Conservation (phyloP, 2,113 vertebrate species). For the Isichthys henryi region DNA sequence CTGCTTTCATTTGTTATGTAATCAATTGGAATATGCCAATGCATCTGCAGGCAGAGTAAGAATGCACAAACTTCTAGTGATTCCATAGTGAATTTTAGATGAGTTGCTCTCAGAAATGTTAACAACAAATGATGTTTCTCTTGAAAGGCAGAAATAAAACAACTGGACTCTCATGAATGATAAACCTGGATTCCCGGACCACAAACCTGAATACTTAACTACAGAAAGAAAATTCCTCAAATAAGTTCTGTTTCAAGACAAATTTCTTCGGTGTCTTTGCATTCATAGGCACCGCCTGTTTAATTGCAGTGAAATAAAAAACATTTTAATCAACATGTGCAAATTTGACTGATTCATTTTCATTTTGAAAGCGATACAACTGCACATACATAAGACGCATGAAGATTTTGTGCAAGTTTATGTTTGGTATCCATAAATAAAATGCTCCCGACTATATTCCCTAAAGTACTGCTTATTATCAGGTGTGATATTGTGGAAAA, state of each 20-base stretch:
- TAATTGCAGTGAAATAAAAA: background rate
- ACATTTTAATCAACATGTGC: background rate
- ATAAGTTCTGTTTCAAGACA: background rate
- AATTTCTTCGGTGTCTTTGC: background rate
- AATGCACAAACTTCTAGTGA: background rate
- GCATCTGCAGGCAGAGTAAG: background rate
- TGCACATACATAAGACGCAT: background rate
- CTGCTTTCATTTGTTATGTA: background rate
- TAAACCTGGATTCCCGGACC: background rate
- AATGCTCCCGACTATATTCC: background rate
- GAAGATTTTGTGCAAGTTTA: background rate
- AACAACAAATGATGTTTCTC: conserved; percentile 32
- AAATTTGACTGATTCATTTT: background rate
- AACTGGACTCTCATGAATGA: background rate
- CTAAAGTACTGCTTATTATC: too few relatives aligned
- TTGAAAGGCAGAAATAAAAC: background rate
- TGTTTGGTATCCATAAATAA: background rate
- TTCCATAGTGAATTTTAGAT: background rate
- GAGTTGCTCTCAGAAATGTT: conserved; percentile 33
- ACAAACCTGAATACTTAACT: background rate
- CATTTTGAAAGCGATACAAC: background rate
- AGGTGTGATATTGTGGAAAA: background rate
- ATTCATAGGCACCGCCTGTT: background rate
- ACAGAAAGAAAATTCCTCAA: background rate
- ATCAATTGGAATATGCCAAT: background rate